A percentile compares a stretch with the other conserved stretches of the same genome.
Evolutionary conservation across 2,113 vertebrate species (phyloP).

Genomic region (Panthera leo): DNA sequence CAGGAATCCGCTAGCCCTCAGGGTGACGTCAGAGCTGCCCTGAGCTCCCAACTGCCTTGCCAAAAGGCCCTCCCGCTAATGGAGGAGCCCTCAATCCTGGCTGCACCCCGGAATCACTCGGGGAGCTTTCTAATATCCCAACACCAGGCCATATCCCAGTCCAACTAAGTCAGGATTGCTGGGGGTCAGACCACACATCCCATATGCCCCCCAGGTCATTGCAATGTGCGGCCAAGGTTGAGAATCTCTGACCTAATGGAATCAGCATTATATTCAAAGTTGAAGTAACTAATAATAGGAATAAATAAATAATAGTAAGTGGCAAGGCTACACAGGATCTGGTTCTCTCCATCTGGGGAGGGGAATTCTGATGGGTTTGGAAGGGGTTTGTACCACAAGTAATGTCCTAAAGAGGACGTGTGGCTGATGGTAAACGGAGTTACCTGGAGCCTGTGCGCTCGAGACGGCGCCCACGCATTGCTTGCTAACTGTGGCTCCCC

Average conservation of each 20-base stretch:
- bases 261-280: background rate
- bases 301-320: background rate
- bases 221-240: background rate
- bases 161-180: background rate
- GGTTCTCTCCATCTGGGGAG: background rate
- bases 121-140: background rate
- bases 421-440: background rate
- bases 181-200: background rate
- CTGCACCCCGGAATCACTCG: background rate
- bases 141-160: background rate
- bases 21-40: fast-evolving
- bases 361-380: background rate
- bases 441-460: background rate
- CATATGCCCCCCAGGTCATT: background rate
- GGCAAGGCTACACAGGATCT: background rate
- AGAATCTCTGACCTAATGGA: background rate
- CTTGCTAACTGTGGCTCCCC: background rate
- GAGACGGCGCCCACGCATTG: fast-evolving
- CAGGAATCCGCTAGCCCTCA: fast-evolving
- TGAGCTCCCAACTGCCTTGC: background rate
- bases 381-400: background rate
- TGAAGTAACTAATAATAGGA: background rate
- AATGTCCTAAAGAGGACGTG: background rate
- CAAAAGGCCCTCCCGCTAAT: background rate
- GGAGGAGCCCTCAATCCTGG: background rate